phyloP scores from a whole-genome alignment of 2,888 invertebrate species.

The Eupelmus urozonus region DNA sequence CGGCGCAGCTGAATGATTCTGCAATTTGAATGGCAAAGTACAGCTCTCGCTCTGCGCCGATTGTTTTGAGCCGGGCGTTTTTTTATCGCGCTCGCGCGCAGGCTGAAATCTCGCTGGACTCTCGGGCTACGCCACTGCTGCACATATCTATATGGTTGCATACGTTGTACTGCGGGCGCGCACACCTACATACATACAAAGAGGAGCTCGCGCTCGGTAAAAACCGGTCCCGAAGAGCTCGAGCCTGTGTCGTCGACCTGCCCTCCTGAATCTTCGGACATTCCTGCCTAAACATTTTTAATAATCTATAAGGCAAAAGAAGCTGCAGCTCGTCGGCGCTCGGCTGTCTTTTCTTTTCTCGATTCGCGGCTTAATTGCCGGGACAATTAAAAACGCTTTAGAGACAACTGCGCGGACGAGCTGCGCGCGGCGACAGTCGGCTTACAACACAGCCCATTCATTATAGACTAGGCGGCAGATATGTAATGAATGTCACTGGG shows the following conservation, averaged over 20 bases:
- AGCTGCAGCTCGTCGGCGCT: too few species aligned
- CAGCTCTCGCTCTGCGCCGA: too few species aligned
- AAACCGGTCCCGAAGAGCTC: constrained; percentile 73
- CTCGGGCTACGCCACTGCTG: neutral
- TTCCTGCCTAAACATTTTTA: constrained; percentile 65
- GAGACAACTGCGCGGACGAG: neutral
- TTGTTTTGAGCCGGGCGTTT: too few species aligned
- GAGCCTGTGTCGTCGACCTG: constrained; percentile 75
- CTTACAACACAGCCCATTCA: neutral
- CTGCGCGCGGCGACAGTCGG: too few species aligned
- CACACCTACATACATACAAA: neutral
- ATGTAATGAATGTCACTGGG: neutral
- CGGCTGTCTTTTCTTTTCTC: neutral
- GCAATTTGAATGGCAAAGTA: too few species aligned
- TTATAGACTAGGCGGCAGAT: neutral
- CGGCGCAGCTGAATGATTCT: too few species aligned
- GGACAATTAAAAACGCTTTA: constrained; percentile 14
- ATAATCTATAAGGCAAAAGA: neutral
- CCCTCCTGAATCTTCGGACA: constrained; percentile 64
- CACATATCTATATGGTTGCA: neutral
- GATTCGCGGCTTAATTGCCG: neutral
- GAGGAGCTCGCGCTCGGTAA: neutral
- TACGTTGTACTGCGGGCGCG: neutral
- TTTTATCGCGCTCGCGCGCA: too few species aligned
- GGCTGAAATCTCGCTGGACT: too few species aligned